These are phyloP conservation scores for Saxidomus purpurata DNA, from an alignment of 1,140 invertebrate genomes.

Conservation along the genomic window DNA sequence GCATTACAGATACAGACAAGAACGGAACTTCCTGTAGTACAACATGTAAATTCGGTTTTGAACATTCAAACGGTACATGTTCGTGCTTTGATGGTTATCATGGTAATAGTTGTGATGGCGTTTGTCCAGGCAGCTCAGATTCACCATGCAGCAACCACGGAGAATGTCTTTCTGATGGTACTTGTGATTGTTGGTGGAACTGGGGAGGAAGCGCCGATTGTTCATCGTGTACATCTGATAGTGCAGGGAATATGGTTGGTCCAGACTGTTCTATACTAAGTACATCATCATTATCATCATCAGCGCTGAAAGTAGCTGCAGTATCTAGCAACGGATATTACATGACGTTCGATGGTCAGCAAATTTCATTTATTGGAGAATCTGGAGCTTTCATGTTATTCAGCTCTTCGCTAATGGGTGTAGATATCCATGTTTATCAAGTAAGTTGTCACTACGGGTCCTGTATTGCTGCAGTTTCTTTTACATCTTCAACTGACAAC, in stretches of 20 bases:
- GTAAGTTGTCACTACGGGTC: slow-evolving; percentile 66
- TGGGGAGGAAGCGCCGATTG: slow-evolving; percentile 72
- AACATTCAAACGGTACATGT: slow-evolving; percentile 60
- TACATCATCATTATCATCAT: slow-evolving; percentile 16
- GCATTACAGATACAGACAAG: slow-evolving; percentile 11
- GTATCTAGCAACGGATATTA: slow-evolving; percentile 66
- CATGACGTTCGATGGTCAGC: slow-evolving; percentile 70
- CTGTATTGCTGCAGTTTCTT: slow-evolving; percentile 66
- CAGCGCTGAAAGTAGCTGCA: slow-evolving; percentile 51
- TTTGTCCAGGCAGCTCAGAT: slow-evolving; percentile 73
- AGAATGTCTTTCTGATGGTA: slow-evolving; percentile 65
- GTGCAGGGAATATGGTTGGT: slow-evolving; percentile 42
- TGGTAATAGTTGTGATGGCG: slow-evolving; percentile 57
- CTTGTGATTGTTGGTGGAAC: slow-evolving; percentile 72
- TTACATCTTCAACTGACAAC: slow-evolving; percentile 29
- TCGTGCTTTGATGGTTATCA: slow-evolving; percentile 71
- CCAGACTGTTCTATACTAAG: slow-evolving; percentile 71
- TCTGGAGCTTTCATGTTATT: slow-evolving; percentile 71
- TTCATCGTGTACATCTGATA: slow-evolving; percentile 51
- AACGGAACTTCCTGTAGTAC: slow-evolving; percentile 54
- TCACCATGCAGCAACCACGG: slow-evolving; percentile 72
- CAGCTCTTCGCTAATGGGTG: slow-evolving; percentile 42
- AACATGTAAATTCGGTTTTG: slow-evolving; percentile 67
- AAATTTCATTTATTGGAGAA: slow-evolving; percentile 61
- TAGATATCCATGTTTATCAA: slow-evolving; percentile 70